Evolutionary conservation across 2,797 vertebrate species (phyloP).

Genomic region (Mormyrops attenuatus): DNA sequence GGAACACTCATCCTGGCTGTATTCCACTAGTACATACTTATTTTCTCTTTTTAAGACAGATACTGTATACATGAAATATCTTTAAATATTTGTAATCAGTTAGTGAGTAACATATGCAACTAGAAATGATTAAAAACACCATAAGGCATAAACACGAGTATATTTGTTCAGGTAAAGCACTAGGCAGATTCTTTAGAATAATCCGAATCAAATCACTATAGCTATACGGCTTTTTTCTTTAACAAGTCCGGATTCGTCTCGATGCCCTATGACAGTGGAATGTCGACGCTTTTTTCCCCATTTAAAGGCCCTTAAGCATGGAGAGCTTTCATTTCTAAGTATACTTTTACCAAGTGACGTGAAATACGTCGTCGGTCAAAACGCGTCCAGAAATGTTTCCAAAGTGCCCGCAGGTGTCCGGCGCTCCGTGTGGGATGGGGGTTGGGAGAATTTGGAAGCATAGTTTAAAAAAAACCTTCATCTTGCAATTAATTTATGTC

Average conservation of each 20-base stretch:
- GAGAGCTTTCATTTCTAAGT: conserved; percentile 56
- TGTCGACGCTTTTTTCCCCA: conserved; percentile 54
- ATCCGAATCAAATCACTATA: not conserved
- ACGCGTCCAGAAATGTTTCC: conserved; percentile 33
- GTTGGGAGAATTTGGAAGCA: not conserved
- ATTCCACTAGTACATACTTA: conserved; percentile 30
- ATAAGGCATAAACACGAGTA: not conserved
- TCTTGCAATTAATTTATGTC: conserved; percentile 16
- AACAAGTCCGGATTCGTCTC: conserved; percentile 59
- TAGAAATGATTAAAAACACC: not conserved
- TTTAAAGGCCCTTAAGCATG: conserved; percentile 55
- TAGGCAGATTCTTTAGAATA: not conserved
- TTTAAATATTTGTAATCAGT: not conserved
- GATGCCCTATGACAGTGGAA: conserved; percentile 64
- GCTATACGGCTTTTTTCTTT: conserved; percentile 31
- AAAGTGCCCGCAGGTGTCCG: conserved; percentile 56
- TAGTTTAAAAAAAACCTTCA: not conserved
- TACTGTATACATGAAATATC: conserved; percentile 25
- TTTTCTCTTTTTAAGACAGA: conserved; percentile 36
- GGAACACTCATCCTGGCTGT: conserved; percentile 53
- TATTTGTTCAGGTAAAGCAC: not conserved
- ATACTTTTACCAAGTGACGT: conserved; percentile 42
- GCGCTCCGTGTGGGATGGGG: conserved; percentile 23
- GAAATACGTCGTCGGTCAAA: conserved; percentile 42
- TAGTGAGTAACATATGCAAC: not conserved